A percentile compares a stretch with the other conserved stretches of the same genome.
Conservation (phyloP, 1,140 invertebrate genomes). For the Lordiphosa mommai region DNA sequence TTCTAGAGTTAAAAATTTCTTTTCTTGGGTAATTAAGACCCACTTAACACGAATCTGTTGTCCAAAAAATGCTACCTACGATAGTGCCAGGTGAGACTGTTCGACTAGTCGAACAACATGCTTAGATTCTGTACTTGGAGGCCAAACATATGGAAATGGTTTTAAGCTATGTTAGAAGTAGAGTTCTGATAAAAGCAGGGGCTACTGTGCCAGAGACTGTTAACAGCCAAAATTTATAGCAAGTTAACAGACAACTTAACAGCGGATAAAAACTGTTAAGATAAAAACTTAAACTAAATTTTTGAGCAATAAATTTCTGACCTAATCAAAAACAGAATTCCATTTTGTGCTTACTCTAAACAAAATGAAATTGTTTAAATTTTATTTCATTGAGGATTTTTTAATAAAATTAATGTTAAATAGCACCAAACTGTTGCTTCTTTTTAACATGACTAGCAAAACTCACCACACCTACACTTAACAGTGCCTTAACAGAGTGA, state of each 20-base stretch:
- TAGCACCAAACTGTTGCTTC: slow-evolving; percentile 64
- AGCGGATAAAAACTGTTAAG: slow-evolving; percentile 48
- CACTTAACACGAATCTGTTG: too few relatives aligned
- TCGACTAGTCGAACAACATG: too few relatives aligned
- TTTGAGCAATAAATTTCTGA: too few relatives aligned
- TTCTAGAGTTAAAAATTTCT: too few relatives aligned
- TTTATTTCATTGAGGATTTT: neutral
- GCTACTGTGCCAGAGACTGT: slow-evolving; percentile 6
- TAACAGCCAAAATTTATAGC: slow-evolving; percentile 47
- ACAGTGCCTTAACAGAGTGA: slow-evolving; percentile 18
- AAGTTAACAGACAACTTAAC: slow-evolving; percentile 32
- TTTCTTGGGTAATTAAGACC: too few relatives aligned
- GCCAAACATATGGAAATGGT: too few relatives aligned
- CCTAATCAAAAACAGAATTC: neutral
- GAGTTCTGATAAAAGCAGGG: too few relatives aligned
- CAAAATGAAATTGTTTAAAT: neutral
- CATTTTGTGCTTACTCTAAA: neutral
- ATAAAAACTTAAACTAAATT: neutral
- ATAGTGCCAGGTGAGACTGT: too few relatives aligned
- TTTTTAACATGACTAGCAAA: slow-evolving; percentile 14
- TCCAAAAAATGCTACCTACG: too few relatives aligned
- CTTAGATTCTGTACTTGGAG: too few relatives aligned
- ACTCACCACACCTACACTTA: slow-evolving; percentile 22
- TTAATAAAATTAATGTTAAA: neutral
- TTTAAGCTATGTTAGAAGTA: too few relatives aligned